phyloP scores from a whole-genome alignment of 2,797 vertebrate species.

The Lepilemur septentrionalis region DNA sequence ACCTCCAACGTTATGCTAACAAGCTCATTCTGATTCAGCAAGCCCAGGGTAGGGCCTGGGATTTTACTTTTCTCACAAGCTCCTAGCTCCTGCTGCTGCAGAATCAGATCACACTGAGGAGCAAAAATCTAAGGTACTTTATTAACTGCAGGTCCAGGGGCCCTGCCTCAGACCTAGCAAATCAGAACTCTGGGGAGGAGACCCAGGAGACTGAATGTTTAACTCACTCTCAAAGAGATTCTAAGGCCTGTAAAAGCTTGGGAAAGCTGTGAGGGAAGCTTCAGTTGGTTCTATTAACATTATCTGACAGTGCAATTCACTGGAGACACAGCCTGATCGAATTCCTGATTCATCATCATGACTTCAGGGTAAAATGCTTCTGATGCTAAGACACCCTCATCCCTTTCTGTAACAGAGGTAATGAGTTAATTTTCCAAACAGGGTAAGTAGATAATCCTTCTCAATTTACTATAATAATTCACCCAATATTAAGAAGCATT shows the following conservation, averaged over 20 bases:
- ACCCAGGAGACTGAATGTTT: background rate
- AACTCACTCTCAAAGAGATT: background rate
- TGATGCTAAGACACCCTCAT: constrained; percentile 29
- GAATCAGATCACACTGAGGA: background rate
- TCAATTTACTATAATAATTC: constrained; percentile 68
- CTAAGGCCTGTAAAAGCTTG: background rate
- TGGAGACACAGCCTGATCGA: constrained; percentile 57
- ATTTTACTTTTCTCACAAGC: background rate
- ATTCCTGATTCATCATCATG: constrained; percentile 60
- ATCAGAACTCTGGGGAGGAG: background rate
- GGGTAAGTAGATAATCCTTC: constrained; percentile 71
- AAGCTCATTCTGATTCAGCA: background rate
- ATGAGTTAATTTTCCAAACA: constrained; percentile 69
- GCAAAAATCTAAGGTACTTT: background rate
- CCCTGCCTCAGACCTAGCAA: background rate
- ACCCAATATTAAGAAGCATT: constrained; percentile 58
- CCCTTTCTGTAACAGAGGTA: constrained; percentile 59
- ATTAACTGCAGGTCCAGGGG: background rate
- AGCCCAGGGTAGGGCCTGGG: background rate
- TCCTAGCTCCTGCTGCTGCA: background rate
- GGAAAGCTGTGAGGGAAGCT: background rate
- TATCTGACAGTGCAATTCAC: constrained; percentile 69
- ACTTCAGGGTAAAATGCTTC: constrained; percentile 68
- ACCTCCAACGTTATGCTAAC: background rate
- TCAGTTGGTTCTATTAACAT: constrained; percentile 50